Percentiles rank a stretch among this genome's conserved stretches.
phyloP scores from a whole-genome alignment of 2,113 vertebrate species.

The Phalacrocorax pelagicus region DNA sequence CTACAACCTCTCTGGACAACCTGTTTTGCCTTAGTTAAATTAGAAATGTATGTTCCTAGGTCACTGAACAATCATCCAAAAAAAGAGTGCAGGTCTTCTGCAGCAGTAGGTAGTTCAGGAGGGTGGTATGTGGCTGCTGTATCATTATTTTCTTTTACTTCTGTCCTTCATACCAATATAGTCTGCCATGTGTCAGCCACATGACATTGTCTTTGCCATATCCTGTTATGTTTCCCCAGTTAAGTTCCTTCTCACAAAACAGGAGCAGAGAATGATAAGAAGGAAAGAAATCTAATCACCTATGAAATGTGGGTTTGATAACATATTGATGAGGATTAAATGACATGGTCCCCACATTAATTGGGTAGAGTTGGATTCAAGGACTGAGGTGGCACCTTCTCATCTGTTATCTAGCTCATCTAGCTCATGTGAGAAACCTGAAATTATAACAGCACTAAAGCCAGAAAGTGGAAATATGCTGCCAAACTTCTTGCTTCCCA shows the following conservation, averaged over 20 bases:
- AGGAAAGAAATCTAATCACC: neutral
- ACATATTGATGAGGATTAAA: neutral
- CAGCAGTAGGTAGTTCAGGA: neutral
- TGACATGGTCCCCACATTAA: neutral
- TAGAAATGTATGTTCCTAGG: neutral
- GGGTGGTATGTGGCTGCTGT: neutral
- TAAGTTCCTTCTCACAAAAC: neutral
- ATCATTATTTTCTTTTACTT: neutral
- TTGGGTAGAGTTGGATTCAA: neutral
- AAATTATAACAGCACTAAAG: neutral
- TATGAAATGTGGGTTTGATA: neutral
- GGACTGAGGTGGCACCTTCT: neutral
- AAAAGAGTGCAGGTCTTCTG: neutral
- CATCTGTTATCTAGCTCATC: neutral
- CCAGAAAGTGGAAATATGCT: neutral
- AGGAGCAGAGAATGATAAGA: neutral
- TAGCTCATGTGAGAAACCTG: neutral
- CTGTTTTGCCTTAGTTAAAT: neutral
- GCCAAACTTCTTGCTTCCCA: neutral
- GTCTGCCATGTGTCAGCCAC: neutral
- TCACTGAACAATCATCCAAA: neutral
- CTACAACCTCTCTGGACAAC: neutral
- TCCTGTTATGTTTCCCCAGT: neutral
- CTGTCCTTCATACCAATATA: neutral
- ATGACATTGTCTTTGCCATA: neutral